Evolutionary conservation across 2,888 invertebrate genomes (phyloP).

Genomic region (Pemphredon lugubris): DNA sequence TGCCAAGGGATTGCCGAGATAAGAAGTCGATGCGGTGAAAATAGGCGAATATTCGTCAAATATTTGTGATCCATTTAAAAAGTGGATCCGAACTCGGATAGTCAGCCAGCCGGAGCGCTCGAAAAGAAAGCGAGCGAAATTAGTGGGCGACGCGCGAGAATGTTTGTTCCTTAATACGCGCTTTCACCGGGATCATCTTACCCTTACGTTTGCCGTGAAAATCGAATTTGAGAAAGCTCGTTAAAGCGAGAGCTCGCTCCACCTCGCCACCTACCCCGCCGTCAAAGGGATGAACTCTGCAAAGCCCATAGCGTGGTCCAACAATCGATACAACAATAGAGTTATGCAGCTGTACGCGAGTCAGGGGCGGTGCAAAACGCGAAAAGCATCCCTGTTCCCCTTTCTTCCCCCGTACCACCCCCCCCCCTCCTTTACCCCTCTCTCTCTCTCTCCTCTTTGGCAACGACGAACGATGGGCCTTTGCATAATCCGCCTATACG

Average conservation of each 20-base stretch:
- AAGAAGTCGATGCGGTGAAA: background rate
- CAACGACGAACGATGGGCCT: slow-evolving; percentile 66
- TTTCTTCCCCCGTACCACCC: slow-evolving; percentile 5
- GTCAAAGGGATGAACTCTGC: slow-evolving; percentile 52
- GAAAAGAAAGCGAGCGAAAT: slow-evolving; percentile 10
- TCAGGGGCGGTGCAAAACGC: slow-evolving; percentile 58
- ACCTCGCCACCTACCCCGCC: slow-evolving; percentile 17
- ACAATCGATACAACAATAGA: slow-evolving; percentile 69
- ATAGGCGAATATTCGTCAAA: slow-evolving; percentile 1
- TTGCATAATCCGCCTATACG: slow-evolving; percentile 73
- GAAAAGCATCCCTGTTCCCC: slow-evolving; percentile 55
- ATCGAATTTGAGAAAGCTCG: slow-evolving; percentile 68
- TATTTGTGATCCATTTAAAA: background rate
- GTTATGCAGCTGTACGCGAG: slow-evolving; percentile 66
- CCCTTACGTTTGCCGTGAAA: slow-evolving; percentile 49
- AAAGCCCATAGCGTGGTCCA: slow-evolving; percentile 45
- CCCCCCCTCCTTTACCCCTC: background rate
- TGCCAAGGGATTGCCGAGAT: background rate
- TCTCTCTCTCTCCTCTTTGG: slow-evolving; percentile 30
- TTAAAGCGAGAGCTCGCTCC: slow-evolving; percentile 61
- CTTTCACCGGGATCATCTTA: slow-evolving; percentile 34
- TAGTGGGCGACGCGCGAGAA: slow-evolving; percentile 23
- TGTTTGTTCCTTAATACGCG: slow-evolving; percentile 43
- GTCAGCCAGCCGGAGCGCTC: no score
- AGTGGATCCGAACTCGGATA: background rate